A percentile compares a stretch with the other conserved stretches of the same genome.
These are phyloP conservation scores for Diplazon laetatorius DNA, from an alignment of 2,888 invertebrate genomes.

Conservation along the genomic window DNA sequence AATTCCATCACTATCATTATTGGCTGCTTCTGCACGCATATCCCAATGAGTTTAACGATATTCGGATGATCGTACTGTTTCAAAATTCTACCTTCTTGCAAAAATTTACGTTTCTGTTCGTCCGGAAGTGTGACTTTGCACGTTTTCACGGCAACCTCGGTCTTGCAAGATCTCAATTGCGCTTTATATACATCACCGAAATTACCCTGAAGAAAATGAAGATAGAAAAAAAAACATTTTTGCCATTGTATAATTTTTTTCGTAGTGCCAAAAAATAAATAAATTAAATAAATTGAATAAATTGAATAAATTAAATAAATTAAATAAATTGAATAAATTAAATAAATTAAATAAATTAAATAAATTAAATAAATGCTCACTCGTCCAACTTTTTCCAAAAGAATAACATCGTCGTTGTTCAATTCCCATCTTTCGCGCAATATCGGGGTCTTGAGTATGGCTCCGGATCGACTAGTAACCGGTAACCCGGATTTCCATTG, in stretches of 20 bases:
- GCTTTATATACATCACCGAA: slow-evolving; percentile 99
- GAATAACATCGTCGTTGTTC: slow-evolving; percentile 96
- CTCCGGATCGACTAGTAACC: slow-evolving; percentile 96
- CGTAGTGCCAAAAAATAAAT: not conserved
- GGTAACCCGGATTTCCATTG: slow-evolving; percentile 93
- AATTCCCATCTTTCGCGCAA: slow-evolving; percentile 97
- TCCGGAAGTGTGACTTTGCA: slow-evolving; percentile 97
- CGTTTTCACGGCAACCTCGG: slow-evolving; percentile 97
- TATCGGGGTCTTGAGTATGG: slow-evolving; percentile 93
- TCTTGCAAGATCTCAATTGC: slow-evolving; percentile 90
- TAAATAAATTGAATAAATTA: slow-evolving; percentile 9
- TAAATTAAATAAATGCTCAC: slow-evolving; percentile 84
- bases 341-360: not conserved
- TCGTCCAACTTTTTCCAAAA: slow-evolving; percentile 96
- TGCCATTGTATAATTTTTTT: no score
- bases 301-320: not conserved
- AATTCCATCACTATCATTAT: slow-evolving; percentile 99
- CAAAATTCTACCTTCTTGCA: slow-evolving; percentile 96
- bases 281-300: not conserved
- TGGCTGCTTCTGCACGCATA: slow-evolving; percentile 98
- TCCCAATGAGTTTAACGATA: slow-evolving; percentile 97
- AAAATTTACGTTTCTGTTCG: slow-evolving; percentile 95
- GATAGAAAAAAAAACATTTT: slow-evolving; percentile 38
- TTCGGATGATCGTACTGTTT: slow-evolving; percentile 99
- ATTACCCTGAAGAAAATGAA: slow-evolving; percentile 89